Evolutionary conservation across 2,113 vertebrate genomes (phyloP).

Genomic region (Phylloscopus trochilus): DNA sequence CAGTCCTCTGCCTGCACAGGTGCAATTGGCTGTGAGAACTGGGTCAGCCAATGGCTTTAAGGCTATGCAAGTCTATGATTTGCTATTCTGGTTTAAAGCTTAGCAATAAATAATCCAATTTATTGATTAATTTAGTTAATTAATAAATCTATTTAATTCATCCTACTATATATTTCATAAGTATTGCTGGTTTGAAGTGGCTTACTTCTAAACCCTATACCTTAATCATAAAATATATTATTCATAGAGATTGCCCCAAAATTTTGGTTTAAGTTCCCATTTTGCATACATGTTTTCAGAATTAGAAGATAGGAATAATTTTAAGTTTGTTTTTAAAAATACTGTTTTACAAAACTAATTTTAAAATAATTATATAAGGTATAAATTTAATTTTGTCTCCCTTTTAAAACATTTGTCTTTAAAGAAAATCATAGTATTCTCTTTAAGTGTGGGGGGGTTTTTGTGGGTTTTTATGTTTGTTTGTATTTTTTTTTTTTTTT

Average conservation of each 20-base stretch:
- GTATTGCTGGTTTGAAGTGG: neutral
- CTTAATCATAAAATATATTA: neutral
- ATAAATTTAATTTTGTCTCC: neutral
- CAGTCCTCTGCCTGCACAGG: neutral
- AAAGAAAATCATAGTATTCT: neutral
- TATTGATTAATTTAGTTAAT: neutral
- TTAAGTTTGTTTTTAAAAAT: neutral
- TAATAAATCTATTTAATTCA: neutral
- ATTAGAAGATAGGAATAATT: neutral
- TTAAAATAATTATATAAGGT: neutral
- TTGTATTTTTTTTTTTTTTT: neutral
- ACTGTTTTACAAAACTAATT: neutral
- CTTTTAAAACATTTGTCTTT: neutral
- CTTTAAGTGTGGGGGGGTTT: neutral
- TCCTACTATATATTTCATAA: neutral
- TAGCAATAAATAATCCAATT: neutral
- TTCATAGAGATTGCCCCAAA: neutral
- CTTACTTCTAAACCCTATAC: neutral
- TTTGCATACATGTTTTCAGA: neutral
- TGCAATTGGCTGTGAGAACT: neutral
- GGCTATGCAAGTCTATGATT: neutral
- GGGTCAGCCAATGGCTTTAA: neutral
- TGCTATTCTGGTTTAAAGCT: neutral
- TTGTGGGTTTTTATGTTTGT: neutral
- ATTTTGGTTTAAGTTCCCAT: neutral